Base-by-base conservation (phyloP, 1,140 invertebrate species). In the Octopus sinensis region DNA sequence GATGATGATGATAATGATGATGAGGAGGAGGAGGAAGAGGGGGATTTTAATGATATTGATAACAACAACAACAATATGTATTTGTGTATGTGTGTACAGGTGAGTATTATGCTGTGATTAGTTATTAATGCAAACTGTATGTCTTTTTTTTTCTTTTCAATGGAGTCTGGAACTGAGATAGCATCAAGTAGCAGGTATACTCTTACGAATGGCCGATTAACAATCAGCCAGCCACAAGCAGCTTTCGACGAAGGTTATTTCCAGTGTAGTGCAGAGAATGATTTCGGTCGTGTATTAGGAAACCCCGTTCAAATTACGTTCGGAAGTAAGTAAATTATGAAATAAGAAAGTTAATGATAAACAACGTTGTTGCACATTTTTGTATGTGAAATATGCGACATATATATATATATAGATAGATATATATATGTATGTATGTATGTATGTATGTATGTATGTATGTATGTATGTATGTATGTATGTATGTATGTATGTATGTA, bases 191-290 rank as follows among this genome's bases (percentile, higher is more conserved):
- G 5, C 0, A 78, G 83, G 17, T 85, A 83, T 62, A 81, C 81
- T 12, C 77, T 84, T 52, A 85, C 84, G 7, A 86, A 85, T 83
- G 86, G 86, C 3, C 80, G 82, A 30, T 79, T 87, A 12, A 83
- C 81, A 2, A 85, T 87, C n/a, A 78, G 79, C 53, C 77, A 84
- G 51, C 86, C 86, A 6, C 56, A 4, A 4, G 78, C 79, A 23
- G 23, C 53, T 4, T 4, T 13, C 6, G 86, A 86, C 79, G 84
- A 83, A 62, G 81, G 80, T 6, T 53, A 81, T 7, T 87, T 85
- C 76, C 85, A 87, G 80, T 87, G 86, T 79, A 73, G 53, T 43
- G 86, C 83, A 4, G 73, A 75, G 17, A 87, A 87, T 79, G 7
- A 80, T 52, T 81, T 79, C 62, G 86, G 86, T 6, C 68, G 71